Conservation (phyloP, 2,797 vertebrate genomes). For the Pogonophryne albipinna region DNA sequence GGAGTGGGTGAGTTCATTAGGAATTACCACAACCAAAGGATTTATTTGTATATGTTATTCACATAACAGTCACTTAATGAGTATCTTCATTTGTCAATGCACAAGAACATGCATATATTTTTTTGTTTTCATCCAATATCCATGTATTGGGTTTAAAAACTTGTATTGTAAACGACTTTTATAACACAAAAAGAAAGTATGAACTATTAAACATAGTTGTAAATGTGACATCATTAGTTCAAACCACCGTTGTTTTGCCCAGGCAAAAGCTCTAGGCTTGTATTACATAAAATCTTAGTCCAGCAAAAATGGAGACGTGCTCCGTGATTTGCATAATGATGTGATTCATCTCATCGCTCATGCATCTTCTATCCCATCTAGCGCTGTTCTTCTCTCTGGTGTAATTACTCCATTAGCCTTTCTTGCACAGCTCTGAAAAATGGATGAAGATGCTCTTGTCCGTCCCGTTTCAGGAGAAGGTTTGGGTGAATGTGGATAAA, state of each 20-base stretch:
- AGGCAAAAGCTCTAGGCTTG: not conserved
- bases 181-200: too few species aligned
- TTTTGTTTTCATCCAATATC: not conserved
- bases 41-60: too few species aligned
- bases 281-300: constrained; percentile 25
- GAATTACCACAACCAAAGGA: too few species aligned
- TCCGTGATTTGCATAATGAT: constrained; percentile 24
- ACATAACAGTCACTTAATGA: not conserved
- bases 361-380: not conserved
- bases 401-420: constrained; percentile 4
- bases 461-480: constrained; percentile 89
- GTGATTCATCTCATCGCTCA: constrained; percentile 19
- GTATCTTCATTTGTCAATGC: not conserved
- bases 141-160: not conserved
- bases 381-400: not conserved
- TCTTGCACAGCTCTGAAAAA: not conserved
- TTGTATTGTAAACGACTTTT: too few species aligned
- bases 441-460: not conserved
- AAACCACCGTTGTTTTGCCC: not conserved
- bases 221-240: not conserved
- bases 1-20: constrained; percentile 90
- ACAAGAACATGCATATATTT: not conserved
- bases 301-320: not conserved
- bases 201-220: not conserved
- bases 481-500: constrained; percentile 98